phyloP scores from a whole-genome alignment of 1,140 invertebrate species.

The silkworm (Bombyx mori) region DNA sequence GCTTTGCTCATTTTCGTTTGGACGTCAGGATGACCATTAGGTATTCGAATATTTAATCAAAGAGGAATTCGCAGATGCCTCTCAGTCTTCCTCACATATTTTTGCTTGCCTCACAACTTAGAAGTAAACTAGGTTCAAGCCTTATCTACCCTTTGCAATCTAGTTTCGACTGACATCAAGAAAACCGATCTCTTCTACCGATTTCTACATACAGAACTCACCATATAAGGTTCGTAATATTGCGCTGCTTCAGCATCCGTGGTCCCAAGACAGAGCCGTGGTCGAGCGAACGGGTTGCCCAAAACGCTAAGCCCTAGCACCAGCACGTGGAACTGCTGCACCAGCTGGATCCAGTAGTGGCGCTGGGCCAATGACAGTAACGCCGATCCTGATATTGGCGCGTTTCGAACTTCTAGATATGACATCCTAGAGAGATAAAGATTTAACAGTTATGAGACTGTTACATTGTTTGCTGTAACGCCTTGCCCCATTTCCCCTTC shows the following conservation, averaged over 20 bases:
- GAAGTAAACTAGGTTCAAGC: no score
- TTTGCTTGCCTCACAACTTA: no score
- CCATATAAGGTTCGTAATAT: slow-evolving; percentile 48
- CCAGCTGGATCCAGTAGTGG: slow-evolving; percentile 83
- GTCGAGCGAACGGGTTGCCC: slow-evolving; percentile 90
- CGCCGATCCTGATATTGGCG: slow-evolving; percentile 74
- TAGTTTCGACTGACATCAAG: no score
- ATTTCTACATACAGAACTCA: slow-evolving; percentile 16
- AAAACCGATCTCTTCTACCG: no score
- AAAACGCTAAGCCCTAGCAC: slow-evolving; percentile 91
- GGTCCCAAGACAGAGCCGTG: slow-evolving; percentile 76
- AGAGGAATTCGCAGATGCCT: no score
- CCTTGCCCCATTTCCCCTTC: background rate
- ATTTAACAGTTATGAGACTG: background rate
- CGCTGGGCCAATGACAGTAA: slow-evolving; percentile 75
- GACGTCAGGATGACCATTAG: no score
- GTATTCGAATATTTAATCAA: no score
- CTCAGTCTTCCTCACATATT: no score
- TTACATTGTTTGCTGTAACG: background rate
- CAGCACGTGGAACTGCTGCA: slow-evolving; percentile 92
- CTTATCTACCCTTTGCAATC: no score
- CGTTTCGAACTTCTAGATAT: slow-evolving; percentile 81
- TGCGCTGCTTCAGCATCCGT: slow-evolving; percentile 14
- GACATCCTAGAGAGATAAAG: slow-evolving; percentile 77
- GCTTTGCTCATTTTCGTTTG: no score